Conservation (phyloP, 2,797 vertebrate genomes). For the Manis javanica region DNA sequence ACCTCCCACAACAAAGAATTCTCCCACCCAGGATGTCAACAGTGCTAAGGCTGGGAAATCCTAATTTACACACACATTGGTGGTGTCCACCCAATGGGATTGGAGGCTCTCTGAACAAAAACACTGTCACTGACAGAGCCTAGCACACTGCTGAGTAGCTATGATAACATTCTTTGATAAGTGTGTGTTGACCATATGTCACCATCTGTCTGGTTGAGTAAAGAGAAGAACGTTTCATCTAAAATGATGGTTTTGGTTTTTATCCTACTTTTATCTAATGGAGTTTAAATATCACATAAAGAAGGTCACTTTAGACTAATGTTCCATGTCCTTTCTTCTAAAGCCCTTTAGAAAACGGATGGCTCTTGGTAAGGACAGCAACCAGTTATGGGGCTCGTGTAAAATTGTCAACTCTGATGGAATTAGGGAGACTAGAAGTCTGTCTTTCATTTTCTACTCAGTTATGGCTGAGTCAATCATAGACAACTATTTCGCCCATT, state of each 20-base stretch:
- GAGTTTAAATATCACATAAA: constrained; percentile 58
- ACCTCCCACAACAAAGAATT: background rate
- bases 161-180: background rate
- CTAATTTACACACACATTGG: background rate
- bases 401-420: constrained; percentile 4
- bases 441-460: constrained; percentile 23
- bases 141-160: background rate
- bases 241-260: constrained; percentile 37
- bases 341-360: background rate
- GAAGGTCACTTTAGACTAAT: constrained; percentile 32
- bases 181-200: background rate
- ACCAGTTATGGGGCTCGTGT: background rate
- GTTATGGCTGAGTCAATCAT: background rate
- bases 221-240: constrained; percentile 32
- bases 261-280: constrained; percentile 46
- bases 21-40: background rate
- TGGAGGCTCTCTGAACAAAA: background rate
- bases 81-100: background rate
- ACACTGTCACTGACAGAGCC: background rate
- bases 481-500: constrained; percentile 19
- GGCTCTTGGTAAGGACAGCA: background rate
- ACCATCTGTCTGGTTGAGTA: background rate
- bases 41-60: background rate
- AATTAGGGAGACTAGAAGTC: background rate
- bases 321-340: constrained; percentile 3